A percentile compares a stretch with the other conserved stretches of the same genome.
Evolutionary conservation across 2,797 vertebrate genomes (phyloP).

Genomic region (Danio kyathit): DNA sequence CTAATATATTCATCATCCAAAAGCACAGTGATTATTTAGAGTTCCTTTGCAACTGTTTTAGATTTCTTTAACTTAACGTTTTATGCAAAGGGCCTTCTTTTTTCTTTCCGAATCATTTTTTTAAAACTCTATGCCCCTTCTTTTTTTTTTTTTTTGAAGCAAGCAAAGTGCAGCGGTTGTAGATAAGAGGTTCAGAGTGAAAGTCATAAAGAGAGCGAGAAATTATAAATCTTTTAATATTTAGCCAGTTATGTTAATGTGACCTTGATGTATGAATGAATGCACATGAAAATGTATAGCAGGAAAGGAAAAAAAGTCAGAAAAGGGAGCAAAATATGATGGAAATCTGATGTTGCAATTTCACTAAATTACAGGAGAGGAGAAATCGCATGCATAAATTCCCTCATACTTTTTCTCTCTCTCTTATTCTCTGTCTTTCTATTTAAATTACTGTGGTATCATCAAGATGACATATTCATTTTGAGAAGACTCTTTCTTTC

Average conservation of each 20-base stretch:
- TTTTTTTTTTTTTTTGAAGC: conserved; percentile 62
- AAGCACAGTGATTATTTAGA: conserved; percentile 84
- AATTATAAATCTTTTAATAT: conserved; percentile 76
- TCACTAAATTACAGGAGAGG: conserved; percentile 72
- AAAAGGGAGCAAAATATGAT: conserved; percentile 12
- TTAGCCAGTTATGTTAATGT: conserved; percentile 81
- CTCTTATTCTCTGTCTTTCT: conserved; percentile 52
- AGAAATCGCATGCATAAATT: conserved; percentile 70
- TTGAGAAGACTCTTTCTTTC: conserved; percentile 20
- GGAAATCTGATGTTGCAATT: conserved; percentile 71
- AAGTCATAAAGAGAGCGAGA: conserved; percentile 38
- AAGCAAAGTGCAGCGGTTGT: conserved; percentile 67
- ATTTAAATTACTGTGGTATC: conserved; percentile 70
- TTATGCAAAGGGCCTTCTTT: conserved; percentile 78
- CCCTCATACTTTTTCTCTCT: conserved; percentile 36
- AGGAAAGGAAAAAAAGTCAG: conserved; percentile 14
- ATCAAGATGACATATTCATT: conserved; percentile 45
- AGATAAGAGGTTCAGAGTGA: conserved; percentile 70
- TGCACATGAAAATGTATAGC: conserved; percentile 70
- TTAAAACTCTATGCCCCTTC: conserved; percentile 19
- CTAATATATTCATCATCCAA: conserved; percentile 84
- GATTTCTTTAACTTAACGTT: conserved; percentile 81
- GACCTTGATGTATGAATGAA: conserved; percentile 81
- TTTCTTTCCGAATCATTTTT: conserved; percentile 16
- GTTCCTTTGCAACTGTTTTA: conserved; percentile 84